A percentile compares a stretch with the other conserved stretches of the same genome.
These are phyloP conservation scores for Recurvirostra avosetta DNA, from an alignment of 2,113 vertebrate species.

Conservation along the genomic window DNA sequence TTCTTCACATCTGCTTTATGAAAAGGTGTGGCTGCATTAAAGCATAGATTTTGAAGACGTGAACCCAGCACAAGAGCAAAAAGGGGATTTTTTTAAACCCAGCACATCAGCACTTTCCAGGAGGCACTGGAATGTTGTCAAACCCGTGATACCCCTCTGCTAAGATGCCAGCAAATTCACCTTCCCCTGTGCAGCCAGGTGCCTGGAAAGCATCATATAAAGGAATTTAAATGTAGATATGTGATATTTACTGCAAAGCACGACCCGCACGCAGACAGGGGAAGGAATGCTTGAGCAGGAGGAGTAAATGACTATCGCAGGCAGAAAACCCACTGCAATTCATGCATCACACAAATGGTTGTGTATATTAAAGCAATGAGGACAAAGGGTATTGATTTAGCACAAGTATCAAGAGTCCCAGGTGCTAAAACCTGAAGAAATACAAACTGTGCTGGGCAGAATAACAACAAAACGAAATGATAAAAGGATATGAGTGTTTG, in stretches of 20 bases:
- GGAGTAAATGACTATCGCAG: slow-evolving; percentile 49
- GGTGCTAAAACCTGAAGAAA: slow-evolving; percentile 69
- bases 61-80: not conserved
- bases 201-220: not conserved
- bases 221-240: slow-evolving; percentile 31
- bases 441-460: slow-evolving; percentile 61
- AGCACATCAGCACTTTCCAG: not conserved
- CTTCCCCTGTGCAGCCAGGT: not conserved
- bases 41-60: not conserved
- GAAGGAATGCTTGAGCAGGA: slow-evolving; percentile 10
- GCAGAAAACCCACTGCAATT: slow-evolving; percentile 58
- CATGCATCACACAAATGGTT: slow-evolving; percentile 70
- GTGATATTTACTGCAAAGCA: slow-evolving; percentile 33
- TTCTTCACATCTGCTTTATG: not conserved
- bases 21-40: not conserved
- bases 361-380: slow-evolving; percentile 70
- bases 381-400: slow-evolving; percentile 72
- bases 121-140: not conserved
- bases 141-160: not conserved
- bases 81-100: not conserved
- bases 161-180: not conserved
- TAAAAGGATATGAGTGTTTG: slow-evolving; percentile 70
- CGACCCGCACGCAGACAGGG: not conserved
- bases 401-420: slow-evolving; percentile 62
- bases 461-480: slow-evolving; percentile 69